Evolutionary conservation across 1,140 invertebrate species (phyloP).

Genomic region (Solen grandis): DNA sequence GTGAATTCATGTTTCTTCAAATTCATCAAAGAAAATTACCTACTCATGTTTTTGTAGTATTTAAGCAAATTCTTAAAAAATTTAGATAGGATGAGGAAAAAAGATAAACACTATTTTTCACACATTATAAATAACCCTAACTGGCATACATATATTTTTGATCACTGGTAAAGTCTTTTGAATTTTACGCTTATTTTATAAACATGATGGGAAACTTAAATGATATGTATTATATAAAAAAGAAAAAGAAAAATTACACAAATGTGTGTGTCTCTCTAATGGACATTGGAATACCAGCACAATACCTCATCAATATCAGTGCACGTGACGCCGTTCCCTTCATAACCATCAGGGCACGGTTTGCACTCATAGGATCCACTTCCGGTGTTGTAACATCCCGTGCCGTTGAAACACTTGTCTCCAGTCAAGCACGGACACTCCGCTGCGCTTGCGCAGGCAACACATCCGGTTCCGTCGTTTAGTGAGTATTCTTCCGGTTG

Average conservation of each 20-base stretch:
- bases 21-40: not conserved
- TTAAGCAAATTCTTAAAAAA: not conserved
- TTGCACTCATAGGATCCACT: conserved; percentile 84
- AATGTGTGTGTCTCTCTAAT: no score
- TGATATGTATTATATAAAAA: no score
- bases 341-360: conserved; percentile 90
- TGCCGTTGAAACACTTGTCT: conserved; percentile 50
- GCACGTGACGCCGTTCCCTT: conserved; percentile 87
- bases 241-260: no score
- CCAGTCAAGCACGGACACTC: conserved; percentile 66
- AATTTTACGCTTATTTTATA: no score
- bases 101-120: no score
- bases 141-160: no score
- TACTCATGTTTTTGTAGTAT: not conserved
- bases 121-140: no score
- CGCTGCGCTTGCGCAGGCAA: conserved; percentile 48
- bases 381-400: conserved; percentile 66
- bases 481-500: conserved; percentile 62
- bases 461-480: conserved; percentile 63
- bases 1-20: not conserved
- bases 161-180: no score
- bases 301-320: conserved; percentile 75
- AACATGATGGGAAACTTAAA: no score
- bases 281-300: no score
- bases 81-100: no score